These are phyloP conservation scores for Diadromus collaris DNA, from an alignment of 2,888 invertebrate genomes.

Conservation along the genomic window DNA sequence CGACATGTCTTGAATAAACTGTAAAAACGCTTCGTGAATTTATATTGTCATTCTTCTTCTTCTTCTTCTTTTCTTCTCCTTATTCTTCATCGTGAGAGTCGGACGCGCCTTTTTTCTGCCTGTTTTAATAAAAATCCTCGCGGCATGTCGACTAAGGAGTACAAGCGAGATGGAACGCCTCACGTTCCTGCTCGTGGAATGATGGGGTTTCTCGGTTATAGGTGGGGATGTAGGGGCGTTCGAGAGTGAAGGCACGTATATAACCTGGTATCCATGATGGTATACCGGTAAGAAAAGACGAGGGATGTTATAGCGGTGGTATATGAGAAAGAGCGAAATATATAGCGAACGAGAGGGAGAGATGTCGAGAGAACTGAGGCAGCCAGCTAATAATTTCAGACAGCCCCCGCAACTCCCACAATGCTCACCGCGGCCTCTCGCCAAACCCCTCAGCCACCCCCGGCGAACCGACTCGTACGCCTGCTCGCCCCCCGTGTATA, in stretches of 20 bases:
- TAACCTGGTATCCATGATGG: conserved; percentile 52
- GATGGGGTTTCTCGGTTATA: conserved; percentile 43
- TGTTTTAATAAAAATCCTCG: conserved; percentile 58
- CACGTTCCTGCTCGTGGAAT: conserved; percentile 39
- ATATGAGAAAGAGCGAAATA: conserved; percentile 23
- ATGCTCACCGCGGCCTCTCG: conserved; percentile 56
- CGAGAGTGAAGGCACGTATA: conserved; percentile 54
- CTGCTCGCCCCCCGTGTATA: conserved; percentile 67
- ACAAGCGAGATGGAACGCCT: conserved; percentile 33
- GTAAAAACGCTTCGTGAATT: neutral
- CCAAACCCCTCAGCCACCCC: conserved; percentile 53
- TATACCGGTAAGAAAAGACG: conserved; percentile 31
- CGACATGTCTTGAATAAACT: neutral
- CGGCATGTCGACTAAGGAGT: conserved; percentile 28
- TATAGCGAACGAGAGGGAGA: conserved; percentile 33
- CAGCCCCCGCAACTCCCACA: conserved; percentile 58
- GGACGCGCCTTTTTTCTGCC: conserved; percentile 1
- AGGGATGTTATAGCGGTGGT: conserved; percentile 27
- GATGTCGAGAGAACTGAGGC: conserved; percentile 56
- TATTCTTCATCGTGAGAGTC: neutral
- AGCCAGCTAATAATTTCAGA: conserved; percentile 75
- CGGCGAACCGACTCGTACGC: conserved; percentile 67
- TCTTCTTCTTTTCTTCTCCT: neutral
- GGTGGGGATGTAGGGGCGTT: conserved; percentile 39
- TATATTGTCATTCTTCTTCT: conserved; percentile 11